Base-by-base conservation (phyloP, 2,888 invertebrate species). In the Ochlodes sylvanus region DNA sequence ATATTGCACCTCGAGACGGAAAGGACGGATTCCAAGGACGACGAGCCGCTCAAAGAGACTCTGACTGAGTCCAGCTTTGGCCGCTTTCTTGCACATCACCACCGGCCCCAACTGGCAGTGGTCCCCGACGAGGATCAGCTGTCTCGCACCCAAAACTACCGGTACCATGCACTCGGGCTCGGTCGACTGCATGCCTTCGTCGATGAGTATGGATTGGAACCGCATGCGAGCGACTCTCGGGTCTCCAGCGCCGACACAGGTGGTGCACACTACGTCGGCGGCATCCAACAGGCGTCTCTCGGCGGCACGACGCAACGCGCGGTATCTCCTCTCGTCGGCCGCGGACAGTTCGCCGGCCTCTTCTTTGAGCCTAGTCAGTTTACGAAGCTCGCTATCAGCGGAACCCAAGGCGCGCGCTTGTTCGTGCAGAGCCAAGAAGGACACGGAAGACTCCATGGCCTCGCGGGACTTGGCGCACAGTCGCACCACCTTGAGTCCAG, bases 131-230 rank as follows among this genome's bases (percentile, higher is more conserved):
- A 99, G 95, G 73, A 99, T 99, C 63, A 99, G 93, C 88, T 99
- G 99, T 77, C 98, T 96, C 7, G 99, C 99, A 12, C 99, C 99
- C 5, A 99, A 94, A 0, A 99, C 99, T 0, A 99, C 99, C 0
- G 99, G 99, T 17, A 99, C 99, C 99, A 99, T 98, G 82, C 99
- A 99, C 82, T 99, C 99, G 0, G 99, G 99, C 83, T 98, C 98
- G 0, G 99, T 99, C 0, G 99, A 98, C 88, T 99, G 99, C 96
- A 98, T 98, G 79, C 98, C 98, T 86, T 99, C 99, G 84, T 99
- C 99, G 73, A 99, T 99, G 12, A 99, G 94, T 76, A 99, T 99
- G 21, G 98, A 98, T 73, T 98, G 97, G 92, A 99, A 99, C 81
- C 99, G 98, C 83, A 99, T 96, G 65, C 98, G 95, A 1, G 97